Conservation (phyloP, 2,113 vertebrate genomes). For the Empidonax traillii region DNA sequence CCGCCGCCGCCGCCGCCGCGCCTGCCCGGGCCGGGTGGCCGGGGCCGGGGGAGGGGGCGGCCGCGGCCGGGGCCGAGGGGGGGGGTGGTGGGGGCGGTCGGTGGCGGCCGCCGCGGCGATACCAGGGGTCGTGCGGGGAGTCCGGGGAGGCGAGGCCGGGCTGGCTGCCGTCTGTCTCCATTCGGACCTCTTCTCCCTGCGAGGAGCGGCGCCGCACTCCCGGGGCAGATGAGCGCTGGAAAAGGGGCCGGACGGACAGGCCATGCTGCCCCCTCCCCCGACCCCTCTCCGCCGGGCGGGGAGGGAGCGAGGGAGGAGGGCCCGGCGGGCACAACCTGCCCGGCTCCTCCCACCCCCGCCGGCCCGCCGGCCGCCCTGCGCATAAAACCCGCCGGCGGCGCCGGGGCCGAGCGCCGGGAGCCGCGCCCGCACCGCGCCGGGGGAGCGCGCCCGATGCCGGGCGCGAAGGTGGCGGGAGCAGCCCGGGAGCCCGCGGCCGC, state of each 20-base stretch:
- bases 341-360: constrained; percentile 62
- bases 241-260: constrained; percentile 76
- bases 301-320: constrained; percentile 73
- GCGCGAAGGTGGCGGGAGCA: neutral
- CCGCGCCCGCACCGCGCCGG: neutral
- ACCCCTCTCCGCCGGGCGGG: constrained; percentile 78
- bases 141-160: constrained; percentile 77
- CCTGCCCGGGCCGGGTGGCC: too few relatives aligned
- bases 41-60: too few relatives aligned
- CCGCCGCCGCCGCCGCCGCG: too few relatives aligned
- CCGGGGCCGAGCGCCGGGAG: neutral
- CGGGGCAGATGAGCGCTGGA: constrained; percentile 65
- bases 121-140: too few relatives aligned
- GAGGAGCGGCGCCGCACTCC: constrained; percentile 56
- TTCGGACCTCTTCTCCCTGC: constrained; percentile 73
- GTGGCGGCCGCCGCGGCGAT: neutral
- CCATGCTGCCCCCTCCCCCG: constrained; percentile 81
- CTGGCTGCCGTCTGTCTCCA: constrained; percentile 96
- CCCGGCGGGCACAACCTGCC: constrained; percentile 75
- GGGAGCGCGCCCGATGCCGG: neutral
- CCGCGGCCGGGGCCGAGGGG: too few relatives aligned
- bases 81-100: neutral
- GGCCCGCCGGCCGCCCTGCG: constrained; percentile 35
- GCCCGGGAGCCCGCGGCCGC: neutral
- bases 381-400: constrained; percentile 39